Evolutionary conservation across 2,888 invertebrate genomes (phyloP), one percentile per base, ranked within the genome.

Genomic region (Prostheceraeus crozeri): DNA sequence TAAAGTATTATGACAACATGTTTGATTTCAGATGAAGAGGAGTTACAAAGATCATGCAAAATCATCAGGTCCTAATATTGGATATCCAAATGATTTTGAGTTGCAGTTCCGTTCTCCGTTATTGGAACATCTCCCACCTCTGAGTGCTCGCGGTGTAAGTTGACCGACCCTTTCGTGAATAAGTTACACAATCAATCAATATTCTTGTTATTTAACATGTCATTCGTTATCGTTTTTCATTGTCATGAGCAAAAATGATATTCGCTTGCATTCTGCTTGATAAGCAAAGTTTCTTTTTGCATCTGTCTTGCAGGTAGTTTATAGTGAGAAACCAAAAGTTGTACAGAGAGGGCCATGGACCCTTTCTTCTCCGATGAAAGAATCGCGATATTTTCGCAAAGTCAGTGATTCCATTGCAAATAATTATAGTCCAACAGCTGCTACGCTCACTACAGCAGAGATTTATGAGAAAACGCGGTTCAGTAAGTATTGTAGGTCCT

Each of bases 331-430:
- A 48, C 74, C 74, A 1, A 71, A 71, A 62, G 69, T 75, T 11
- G 57, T 75, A 28, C 69, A 71, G 55, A 63, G 67, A 48, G 74
- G 72, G 1, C 70, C 75, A 1, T 70, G 67, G 63, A 75, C 75
- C 0, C 68, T 68, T 58, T 72, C 75, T 28, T 70, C 72, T 10
- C 75, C 74, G 21, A 64, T 68, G 54, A 74, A 74, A 61, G 73
- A 74, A 62, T 68, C 69, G 63, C 70, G 69, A 59, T 65, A 68
- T 57, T 69, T 69, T 65, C 67, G 69, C 3, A 65, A 70, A 57
- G 71, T 71, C 28, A 73, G 73, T 57, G 74, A 75, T 61, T 70
- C 73, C 8, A 75, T 75, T 51, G 75, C 67, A 21, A 75, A 74
- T 64, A 74, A 74, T 66, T 75, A 74, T 68, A 74, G 73, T 57